Base-by-base conservation (phyloP, 2,888 invertebrate genomes). In the Desoria tigrina region DNA sequence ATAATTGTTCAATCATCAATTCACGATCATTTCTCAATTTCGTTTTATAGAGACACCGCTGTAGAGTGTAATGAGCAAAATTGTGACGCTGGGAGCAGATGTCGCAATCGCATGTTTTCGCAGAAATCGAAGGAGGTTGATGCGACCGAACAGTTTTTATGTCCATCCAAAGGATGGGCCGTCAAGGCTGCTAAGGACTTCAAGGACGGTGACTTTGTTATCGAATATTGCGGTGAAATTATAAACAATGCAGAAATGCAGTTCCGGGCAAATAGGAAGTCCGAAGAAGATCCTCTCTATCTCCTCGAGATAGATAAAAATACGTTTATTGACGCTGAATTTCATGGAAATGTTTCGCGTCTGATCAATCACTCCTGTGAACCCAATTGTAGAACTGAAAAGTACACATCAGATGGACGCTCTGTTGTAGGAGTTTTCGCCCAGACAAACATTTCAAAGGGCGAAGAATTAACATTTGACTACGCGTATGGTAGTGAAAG, bases 341-440 rank as follows among this genome's bases (percentile, higher is more conserved):
- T 63, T 42, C 45, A 60, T 18, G 76, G 76, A 18, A 76, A 74
- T 61, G 16, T 74, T 1, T 68, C 73, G 7, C 54, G 76, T 23
- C 58, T 76, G 1, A 76, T 76, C 14, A 76, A 76, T 49, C 76
- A 76, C 45, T 71, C 73, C 0, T 76, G 76, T 57, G 68, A 72
- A 6, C 76, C 76, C 0, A 76, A 76, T 32, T 74, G 76, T 51
- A 59, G 53, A 11, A 66, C 66, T 6, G 55, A 74, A 28, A 73
- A 74, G 50, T 76, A 73, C 32, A 61, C 61, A 3, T 74, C 72
- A 1, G 11, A 55, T 42, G 72, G 71, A 21, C 62, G 56, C 21
- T 56, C 65, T 9, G 76, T 76, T 7, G 74, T 71, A 28, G 76
- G 74, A 16, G 65, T 74, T 9, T 76, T 74, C 61, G 73, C 76